Base-by-base conservation (phyloP, 1,140 invertebrate species). In the Neodiprion fabricii region DNA sequence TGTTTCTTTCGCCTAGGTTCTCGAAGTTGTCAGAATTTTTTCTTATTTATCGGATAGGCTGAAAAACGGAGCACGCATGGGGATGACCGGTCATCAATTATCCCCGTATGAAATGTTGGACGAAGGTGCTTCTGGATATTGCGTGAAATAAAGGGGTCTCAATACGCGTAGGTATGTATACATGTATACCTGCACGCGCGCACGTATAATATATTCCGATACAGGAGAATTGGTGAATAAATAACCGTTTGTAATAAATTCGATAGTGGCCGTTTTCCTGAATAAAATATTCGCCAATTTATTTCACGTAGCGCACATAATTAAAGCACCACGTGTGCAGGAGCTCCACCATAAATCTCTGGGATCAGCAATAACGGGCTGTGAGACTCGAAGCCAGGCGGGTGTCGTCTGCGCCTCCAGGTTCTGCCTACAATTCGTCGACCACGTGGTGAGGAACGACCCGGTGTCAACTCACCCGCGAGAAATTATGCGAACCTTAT, bases 261-360 rank as follows among this genome's bases (percentile, higher is more conserved):
- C 70, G 70, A 69, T 69, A 47, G 67, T 69, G 67, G 67, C 17
- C 73, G 50, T 67, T 70, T 67, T 40, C 67, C 61, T 76, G 81
- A 79, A 82, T 86, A 86, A 87, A 87, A 87, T 86, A 87, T 86
- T 86, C 82, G 79, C 79, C 83, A 84, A 87, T 87, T 86, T 81
- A 84, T 87, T 86, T 82, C 79, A 78, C 75, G 75, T 74, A 80
- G 77, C 79, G 74, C 72, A 84, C 85, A 87, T 86, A 88, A 88
- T 88, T 88, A 88, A 88, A 87, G 85, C 84, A 75, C 85, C 86
- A 86, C 82, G 85, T 86, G 85, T 85, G 84, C 81, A 76, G 78
- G 82, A 85, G 84, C 80, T 84, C 81, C 76, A 71, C 81, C 79
- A 86, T 88, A 88, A 88, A 88, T 88, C 85, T 84, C 80, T 73